These are phyloP conservation scores for Volucella zonaria DNA, from an alignment of 2,888 invertebrate genomes.

Conservation along the genomic window DNA sequence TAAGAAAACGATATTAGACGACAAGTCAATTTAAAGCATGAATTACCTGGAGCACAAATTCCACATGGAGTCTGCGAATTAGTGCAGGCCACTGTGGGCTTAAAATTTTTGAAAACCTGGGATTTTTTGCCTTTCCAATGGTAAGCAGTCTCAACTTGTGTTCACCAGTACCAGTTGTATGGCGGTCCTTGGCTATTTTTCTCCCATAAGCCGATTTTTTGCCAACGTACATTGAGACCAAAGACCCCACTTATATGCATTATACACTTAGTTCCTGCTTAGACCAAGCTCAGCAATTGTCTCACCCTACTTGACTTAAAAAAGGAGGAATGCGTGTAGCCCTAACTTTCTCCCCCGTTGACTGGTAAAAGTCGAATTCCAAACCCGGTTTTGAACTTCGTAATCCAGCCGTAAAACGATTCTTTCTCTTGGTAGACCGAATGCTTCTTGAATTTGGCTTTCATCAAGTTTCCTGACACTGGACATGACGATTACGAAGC, in stretches of 20 bases:
- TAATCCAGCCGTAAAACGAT: not conserved
- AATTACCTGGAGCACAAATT: not conserved
- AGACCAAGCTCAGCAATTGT: no score
- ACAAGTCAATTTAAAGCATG: no score
- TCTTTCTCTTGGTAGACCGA: no score
- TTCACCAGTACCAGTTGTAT: not conserved
- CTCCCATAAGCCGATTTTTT: not conserved
- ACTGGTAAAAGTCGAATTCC: not conserved
- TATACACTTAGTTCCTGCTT: not conserved
- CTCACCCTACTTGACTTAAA: no score
- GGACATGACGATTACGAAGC: no score
- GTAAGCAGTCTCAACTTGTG: not conserved
- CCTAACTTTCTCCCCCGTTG: not conserved
- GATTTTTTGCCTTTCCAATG: not conserved
- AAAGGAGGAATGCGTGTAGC: no score
- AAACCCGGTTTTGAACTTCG: not conserved
- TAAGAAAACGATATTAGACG: no score
- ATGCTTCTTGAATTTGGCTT: no score
- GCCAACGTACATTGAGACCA: not conserved
- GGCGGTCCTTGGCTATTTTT: not conserved
- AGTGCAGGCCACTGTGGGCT: not conserved
- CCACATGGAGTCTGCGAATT: not conserved
- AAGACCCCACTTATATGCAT: not conserved
- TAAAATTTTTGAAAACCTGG: not conserved
- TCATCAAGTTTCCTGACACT: no score